Conservation (phyloP, 2,888 invertebrate genomes). For the Stenurella melanura region DNA sequence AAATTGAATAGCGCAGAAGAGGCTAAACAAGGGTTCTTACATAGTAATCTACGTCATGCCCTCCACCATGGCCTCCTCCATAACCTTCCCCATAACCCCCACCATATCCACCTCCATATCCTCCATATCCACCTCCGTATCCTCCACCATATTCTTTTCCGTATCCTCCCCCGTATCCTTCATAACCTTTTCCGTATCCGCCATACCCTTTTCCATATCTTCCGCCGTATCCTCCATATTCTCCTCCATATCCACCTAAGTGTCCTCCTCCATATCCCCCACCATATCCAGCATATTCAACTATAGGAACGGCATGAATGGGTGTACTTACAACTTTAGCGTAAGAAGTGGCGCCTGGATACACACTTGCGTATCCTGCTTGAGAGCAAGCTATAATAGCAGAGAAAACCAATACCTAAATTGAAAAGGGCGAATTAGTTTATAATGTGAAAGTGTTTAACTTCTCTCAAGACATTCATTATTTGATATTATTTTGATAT, state of each 20-base stretch:
- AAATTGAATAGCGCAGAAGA: not conserved
- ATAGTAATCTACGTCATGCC: conserved; percentile 16
- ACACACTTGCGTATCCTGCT: conserved; percentile 47
- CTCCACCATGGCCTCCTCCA: not conserved
- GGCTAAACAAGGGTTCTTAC: conserved; percentile 6
- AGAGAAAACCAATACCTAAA: conserved; percentile 52
- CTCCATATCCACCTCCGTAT: conserved; percentile 6
- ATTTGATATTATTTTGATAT: too few relatives aligned
- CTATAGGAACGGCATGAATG: not conserved
- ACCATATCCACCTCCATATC: not conserved
- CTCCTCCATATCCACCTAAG: conserved; percentile 3
- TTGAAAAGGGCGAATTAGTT: too few relatives aligned
- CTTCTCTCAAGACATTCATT: too few relatives aligned
- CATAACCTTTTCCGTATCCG: not conserved
- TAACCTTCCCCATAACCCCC: not conserved
- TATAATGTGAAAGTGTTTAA: too few relatives aligned
- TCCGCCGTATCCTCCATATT: not conserved
- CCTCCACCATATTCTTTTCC: not conserved
- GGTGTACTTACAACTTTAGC: not conserved
- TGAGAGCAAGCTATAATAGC: conserved; percentile 50
- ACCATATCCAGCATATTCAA: not conserved
- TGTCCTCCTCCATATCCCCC: not conserved
- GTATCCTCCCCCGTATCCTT: not conserved
- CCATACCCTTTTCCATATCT: conserved; percentile 13
- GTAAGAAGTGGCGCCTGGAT: conserved; percentile 20